Percentiles rank a stretch among this genome's conserved stretches.
Evolutionary conservation across 2,113 vertebrate genomes (phyloP).

Genomic region (Bambusicola thoracicus): DNA sequence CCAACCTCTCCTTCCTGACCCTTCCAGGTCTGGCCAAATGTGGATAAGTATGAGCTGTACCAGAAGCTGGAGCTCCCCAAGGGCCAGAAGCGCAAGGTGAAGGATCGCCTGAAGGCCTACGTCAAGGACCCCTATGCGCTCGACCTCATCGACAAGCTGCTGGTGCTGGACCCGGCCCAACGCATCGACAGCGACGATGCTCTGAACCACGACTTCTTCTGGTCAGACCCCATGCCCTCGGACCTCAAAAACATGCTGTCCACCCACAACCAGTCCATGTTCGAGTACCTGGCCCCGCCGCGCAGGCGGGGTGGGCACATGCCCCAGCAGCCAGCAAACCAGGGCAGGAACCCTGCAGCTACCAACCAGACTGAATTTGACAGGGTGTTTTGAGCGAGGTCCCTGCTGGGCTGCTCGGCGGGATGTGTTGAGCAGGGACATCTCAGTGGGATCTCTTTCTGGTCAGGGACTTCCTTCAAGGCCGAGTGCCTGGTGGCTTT

Average conservation of each 20-base stretch:
- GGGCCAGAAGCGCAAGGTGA: conserved; percentile 97
- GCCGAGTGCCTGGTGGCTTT: background rate
- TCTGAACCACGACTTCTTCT: conserved; percentile 98
- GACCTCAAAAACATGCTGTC: conserved; percentile 99
- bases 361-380: conserved; percentile 97
- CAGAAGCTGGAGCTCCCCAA: conserved; percentile 97
- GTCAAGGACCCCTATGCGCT: conserved; percentile 95
- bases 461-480: background rate
- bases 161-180: conserved; percentile 93
- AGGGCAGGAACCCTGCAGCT: conserved; percentile 90
- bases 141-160: conserved; percentile 95
- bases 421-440: conserved; percentile 69
- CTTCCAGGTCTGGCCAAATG: conserved; percentile 90
- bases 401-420: background rate
- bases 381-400: conserved; percentile 85
- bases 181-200: conserved; percentile 95
- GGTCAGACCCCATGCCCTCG: conserved; percentile 98
- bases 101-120: conserved; percentile 96
- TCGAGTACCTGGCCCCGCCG: conserved; percentile 95
- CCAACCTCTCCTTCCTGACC: background rate
- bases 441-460: background rate
- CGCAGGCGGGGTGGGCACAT: conserved; percentile 91
- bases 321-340: conserved; percentile 93
- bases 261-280: conserved; percentile 98
- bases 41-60: conserved; percentile 96